Evolutionary conservation across 2,113 vertebrate species (phyloP), one percentile per base, ranked within the genome.

Genomic region (Isurus oxyrinchus): DNA sequence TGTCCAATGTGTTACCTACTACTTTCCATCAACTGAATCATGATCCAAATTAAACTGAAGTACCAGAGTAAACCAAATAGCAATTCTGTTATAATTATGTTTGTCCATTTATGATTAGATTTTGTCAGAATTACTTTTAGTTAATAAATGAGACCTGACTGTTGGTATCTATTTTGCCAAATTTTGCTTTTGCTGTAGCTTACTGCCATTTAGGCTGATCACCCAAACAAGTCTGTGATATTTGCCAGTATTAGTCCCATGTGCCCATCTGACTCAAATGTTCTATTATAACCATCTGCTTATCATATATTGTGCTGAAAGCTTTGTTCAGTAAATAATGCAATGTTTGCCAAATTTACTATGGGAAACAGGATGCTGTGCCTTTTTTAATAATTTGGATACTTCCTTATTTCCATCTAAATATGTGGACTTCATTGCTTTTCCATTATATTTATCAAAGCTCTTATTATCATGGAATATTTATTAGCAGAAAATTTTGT

Each of bases 391-490:
- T 95, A 95, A 76, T 95, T 25, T 95, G n/a, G 67, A 95, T 2
- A 8, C 40, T 72, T 95, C 27, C 67, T 72, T 76, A 95, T 95
- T 44, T 53, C 44, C 31, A 53, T 53, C 67, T 55, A 69, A 95
- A 72, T 67, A 95, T 95, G 69, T 25, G 67, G 35, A 95, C 94
- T 76, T 53, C 44, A 95, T 53, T 72, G 27, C 94, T 95, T 95
- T 95, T 72, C 67, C 94, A 95, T 55, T 95, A 95, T 27, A 95
- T 31, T 72, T 67, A 72, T 95, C 67, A 14, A 44, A 72, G 27
- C 67, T 95, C 25, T 95, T 95, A 95, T 72, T 31, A 55, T 72
- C 66, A 53, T 95, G 44, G 44, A 72, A 95, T 95, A 95, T 53
- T 95, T 69, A 95, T 72, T 67, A 23, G 0, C 10, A 95, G 44